Base-by-base conservation (phyloP, 2,888 invertebrate species). In the Sesia apiformis region DNA sequence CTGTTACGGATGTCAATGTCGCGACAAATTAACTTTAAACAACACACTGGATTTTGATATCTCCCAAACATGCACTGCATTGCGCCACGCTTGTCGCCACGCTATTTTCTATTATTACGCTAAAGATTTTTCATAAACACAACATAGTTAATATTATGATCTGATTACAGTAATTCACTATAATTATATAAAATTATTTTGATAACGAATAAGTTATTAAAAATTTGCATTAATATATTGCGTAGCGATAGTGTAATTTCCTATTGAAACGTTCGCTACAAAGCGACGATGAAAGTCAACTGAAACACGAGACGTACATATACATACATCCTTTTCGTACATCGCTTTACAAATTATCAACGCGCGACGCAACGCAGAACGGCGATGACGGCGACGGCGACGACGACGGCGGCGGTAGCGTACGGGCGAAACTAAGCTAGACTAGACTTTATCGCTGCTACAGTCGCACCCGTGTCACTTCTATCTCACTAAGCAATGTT, bases 241-340 rank as follows among this genome's bases (percentile, higher is more conserved):
- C 85, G 85, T 85, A 83, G 84, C 84, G 81, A 81, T 81, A 83
- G 74, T 82, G 85, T 83, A 83, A 84, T 81, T 82, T 77, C 79
- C 79, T 84, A 81, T 84, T 85, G 83, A 88, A 88, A 86, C 88
- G 88, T 88, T 88, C 87, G 80, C 87, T 80, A 81, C 86, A 83
- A 84, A 86, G 85, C 87, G 83, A 82, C 84, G 88, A 85, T 87
- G 87, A 88, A 89, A 89, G 88, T 88, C 88, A 88, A 89, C 88
- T 89, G 88, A 87, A 87, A 88, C 87, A 85, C 87, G 88, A 88
- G 88, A 87, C 83, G 81, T 82, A 86, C 79, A 86, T 86, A 88
- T 88, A 86, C 82, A 83, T 82, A 84, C 81, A 84, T 87, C 88
- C 88, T 84, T 87, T 82, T 88, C 86, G 75, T 82, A 81, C 84